phyloP scores from a whole-genome alignment of 2,113 vertebrate species.

The Muntiacus muntjak region DNA sequence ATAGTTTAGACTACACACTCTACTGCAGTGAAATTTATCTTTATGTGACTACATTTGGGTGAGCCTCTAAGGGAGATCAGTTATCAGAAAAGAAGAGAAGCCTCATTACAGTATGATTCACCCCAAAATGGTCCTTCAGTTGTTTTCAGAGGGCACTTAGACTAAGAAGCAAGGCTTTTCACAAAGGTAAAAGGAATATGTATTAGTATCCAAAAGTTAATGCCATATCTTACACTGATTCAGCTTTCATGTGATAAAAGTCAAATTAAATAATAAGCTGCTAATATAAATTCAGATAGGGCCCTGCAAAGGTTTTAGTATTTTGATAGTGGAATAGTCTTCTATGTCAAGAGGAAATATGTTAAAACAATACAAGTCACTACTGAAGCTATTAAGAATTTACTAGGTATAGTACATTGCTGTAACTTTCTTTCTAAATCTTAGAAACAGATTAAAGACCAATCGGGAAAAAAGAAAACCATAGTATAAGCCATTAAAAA shows the following conservation, averaged over 20 bases:
- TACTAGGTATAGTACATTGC: background rate
- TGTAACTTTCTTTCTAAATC: background rate
- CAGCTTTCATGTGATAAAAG: background rate
- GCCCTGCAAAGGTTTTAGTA: background rate
- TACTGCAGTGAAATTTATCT: background rate
- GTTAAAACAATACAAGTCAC: background rate
- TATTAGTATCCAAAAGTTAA: background rate
- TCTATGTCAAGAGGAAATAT: background rate
- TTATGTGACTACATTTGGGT: background rate
- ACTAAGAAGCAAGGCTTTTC: background rate
- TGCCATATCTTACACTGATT: constrained; percentile 23
- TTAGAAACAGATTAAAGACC: background rate
- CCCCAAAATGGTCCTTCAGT: background rate
- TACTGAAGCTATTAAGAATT: background rate
- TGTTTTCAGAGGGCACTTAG: background rate
- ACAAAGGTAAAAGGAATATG: background rate
- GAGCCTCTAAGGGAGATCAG: background rate
- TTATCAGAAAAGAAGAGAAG: background rate
- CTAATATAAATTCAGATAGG: background rate
- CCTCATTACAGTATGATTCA: background rate
- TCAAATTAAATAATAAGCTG: constrained; percentile 44
- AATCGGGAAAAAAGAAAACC: background rate
- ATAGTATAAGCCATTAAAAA: background rate
- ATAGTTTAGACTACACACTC: background rate
- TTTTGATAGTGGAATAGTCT: background rate